Conservation (phyloP, 2,888 invertebrate species). For the Netelia melanura region DNA sequence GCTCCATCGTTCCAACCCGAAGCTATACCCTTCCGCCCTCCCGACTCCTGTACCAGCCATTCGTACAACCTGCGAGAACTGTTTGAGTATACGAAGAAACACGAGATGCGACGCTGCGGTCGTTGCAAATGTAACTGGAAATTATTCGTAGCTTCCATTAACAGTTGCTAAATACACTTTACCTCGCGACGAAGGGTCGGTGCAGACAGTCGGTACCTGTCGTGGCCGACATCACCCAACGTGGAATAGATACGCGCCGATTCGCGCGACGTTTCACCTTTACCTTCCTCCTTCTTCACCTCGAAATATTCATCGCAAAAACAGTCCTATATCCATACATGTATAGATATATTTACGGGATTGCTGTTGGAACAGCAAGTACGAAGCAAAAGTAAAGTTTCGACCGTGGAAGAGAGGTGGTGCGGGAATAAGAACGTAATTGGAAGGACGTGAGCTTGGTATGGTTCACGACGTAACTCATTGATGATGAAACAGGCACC, state of each 20-base stretch:
- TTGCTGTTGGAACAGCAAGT: no score
- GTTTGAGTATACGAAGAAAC: slow-evolving; percentile 61
- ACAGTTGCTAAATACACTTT: slow-evolving; percentile 58
- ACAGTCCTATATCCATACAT: no score
- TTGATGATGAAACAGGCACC: slow-evolving; percentile 30
- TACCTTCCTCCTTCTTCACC: no score
- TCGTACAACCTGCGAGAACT: slow-evolving; percentile 37
- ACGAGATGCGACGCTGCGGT: slow-evolving; percentile 36
- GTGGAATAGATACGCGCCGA: no score
- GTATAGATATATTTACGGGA: no score
- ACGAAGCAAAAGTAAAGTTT: no score
- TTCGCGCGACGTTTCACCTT: no score
- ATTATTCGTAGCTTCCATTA: slow-evolving; percentile 72
- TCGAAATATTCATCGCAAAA: no score
- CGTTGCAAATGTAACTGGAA: slow-evolving; percentile 67
- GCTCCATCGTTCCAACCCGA: slow-evolving; percentile 42
- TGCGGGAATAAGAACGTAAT: slow-evolving; percentile 35
- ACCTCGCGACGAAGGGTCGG: neutral
- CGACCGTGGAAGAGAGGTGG: no score
- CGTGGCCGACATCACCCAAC: neutral
- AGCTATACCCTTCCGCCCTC: slow-evolving; percentile 30
- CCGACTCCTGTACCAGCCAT: neutral
- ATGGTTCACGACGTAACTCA: slow-evolving; percentile 12
- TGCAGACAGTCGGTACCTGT: neutral
- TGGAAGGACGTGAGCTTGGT: neutral